These are phyloP conservation scores for Tachycineta bicolor DNA, from an alignment of 2,113 vertebrate genomes.

Conservation along the genomic window DNA sequence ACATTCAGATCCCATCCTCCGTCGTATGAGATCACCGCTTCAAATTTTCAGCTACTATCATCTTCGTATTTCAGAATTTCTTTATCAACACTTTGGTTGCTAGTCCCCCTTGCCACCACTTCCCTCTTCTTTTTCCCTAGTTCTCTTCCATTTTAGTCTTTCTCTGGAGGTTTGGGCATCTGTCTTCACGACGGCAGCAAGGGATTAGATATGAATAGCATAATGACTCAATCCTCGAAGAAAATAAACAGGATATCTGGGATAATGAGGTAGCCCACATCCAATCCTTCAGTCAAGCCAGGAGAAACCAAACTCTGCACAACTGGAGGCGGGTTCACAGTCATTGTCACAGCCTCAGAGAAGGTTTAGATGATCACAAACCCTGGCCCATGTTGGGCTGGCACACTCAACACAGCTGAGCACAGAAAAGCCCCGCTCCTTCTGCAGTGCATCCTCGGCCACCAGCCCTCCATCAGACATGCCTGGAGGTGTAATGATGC, in stretches of 20 bases:
- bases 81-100: not conserved
- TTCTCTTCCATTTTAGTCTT: not conserved
- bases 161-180: not conserved
- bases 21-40: not conserved
- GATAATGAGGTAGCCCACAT: not conserved
- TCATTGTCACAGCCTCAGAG: not conserved
- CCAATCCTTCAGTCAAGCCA: not conserved
- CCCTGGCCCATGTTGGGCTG: accelerated
- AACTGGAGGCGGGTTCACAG: accelerated
- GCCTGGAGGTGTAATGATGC: not conserved
- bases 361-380: not conserved
- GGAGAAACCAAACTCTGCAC: not conserved
- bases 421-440: not conserved
- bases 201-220: not conserved
- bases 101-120: not conserved
- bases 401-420: no score
- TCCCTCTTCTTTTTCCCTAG: not conserved
- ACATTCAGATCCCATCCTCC: not conserved
- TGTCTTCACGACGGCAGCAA: not conserved
- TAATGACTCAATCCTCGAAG: not conserved
- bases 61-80: not conserved
- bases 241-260: not conserved
- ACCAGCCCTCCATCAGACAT: not conserved
- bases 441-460: accelerated
- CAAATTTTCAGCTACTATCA: not conserved